phyloP scores from a whole-genome alignment of 2,113 vertebrate species.

The Rhinichthys klamathensis region DNA sequence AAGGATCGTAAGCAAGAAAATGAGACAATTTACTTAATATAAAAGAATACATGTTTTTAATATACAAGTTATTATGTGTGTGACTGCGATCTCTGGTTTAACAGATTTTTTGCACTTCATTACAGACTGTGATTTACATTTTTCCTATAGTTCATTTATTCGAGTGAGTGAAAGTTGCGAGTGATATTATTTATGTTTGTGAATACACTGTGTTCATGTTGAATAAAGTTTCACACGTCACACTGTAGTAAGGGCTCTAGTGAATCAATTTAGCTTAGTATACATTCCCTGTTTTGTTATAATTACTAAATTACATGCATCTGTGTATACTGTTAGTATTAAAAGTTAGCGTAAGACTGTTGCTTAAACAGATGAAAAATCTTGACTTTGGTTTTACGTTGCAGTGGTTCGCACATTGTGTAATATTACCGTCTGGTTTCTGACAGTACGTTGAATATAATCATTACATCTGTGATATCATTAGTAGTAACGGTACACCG shows the following conservation, averaged over 20 bases:
- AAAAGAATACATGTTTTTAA: background rate
- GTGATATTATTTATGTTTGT: slow-evolving; percentile 33
- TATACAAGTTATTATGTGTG: background rate
- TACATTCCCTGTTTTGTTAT: background rate
- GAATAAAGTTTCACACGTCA: slow-evolving; percentile 34
- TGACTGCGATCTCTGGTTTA: background rate
- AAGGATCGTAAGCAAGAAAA: slow-evolving; percentile 17
- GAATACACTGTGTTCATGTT: slow-evolving; percentile 28
- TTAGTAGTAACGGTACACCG: background rate
- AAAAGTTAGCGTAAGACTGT: background rate
- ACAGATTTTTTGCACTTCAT: slow-evolving; percentile 30
- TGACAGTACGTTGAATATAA: background rate
- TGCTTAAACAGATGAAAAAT: background rate
- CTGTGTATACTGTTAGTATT: background rate
- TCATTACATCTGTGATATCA: background rate
- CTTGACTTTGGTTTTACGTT: background rate
- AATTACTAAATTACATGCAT: background rate
- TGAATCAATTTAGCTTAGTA: background rate
- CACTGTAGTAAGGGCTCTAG: slow-evolving; percentile 14
- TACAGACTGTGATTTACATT: slow-evolving; percentile 19
- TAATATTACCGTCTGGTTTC: background rate
- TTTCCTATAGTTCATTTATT: background rate
- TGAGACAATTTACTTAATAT: background rate
- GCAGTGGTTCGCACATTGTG: background rate
- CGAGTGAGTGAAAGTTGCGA: slow-evolving; percentile 17